Conservation (phyloP, 2,888 invertebrate species). For the Epistrophe eligans region DNA sequence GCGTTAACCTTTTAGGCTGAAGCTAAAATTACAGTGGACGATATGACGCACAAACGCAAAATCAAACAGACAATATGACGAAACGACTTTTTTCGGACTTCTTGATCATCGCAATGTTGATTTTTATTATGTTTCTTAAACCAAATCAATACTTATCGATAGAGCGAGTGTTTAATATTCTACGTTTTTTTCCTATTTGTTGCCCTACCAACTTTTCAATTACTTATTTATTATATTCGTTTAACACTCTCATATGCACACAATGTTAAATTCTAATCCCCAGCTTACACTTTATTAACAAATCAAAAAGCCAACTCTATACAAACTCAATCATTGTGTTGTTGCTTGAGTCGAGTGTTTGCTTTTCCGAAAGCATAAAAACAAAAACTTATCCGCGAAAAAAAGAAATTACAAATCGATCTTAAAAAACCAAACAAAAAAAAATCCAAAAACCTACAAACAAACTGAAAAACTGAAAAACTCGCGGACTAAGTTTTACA, state of each 20-base stretch:
- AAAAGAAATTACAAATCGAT: constrained; percentile 65
- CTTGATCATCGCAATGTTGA: too few relatives aligned
- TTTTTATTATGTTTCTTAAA: too few relatives aligned
- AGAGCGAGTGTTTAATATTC: too few relatives aligned
- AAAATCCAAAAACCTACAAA: neutral
- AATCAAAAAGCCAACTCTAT: constrained; percentile 17
- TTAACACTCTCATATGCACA: neutral
- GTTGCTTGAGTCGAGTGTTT: neutral
- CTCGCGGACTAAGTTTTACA: constrained; percentile 63
- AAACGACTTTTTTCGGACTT: too few relatives aligned
- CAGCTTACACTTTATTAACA: constrained; percentile 34
- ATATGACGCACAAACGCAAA: too few relatives aligned
- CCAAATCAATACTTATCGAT: too few relatives aligned
- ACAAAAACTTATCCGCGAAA: constrained; percentile 45
- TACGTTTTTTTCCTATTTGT: too few relatives aligned
- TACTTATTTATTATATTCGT: too few relatives aligned
- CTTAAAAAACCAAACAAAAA: constrained; percentile 27
- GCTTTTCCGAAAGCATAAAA: constrained; percentile 27
- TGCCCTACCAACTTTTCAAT: too few relatives aligned
- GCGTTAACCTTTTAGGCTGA: too few relatives aligned
- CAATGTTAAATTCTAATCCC: constrained; percentile 12
- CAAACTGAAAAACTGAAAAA: constrained; percentile 34
- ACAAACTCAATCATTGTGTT: constrained; percentile 22
- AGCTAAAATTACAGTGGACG: too few relatives aligned
- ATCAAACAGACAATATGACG: too few relatives aligned